Evolutionary conservation across 1,140 invertebrate genomes (phyloP), one percentile per base, ranked within the genome.

Genomic region (Charaxes varanes): DNA sequence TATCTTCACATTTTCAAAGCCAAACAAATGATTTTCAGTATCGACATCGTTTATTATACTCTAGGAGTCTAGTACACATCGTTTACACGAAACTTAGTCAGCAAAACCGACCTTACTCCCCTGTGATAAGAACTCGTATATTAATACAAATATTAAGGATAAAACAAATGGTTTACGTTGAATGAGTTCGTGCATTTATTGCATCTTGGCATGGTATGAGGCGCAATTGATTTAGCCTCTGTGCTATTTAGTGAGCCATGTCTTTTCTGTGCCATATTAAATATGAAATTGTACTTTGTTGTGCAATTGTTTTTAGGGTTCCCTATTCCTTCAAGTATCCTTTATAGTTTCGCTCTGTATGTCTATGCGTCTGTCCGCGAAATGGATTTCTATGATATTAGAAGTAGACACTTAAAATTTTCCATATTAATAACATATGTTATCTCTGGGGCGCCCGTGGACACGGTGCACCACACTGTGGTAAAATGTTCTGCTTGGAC

Each of bases 101-200:
- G 13, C 4, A 60, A 48, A 24, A 53, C 27, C 23, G 12, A 43
- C 47, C 48, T 43, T 62, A 58, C 4, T 8, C 2, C 5, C 0
- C 43, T n/a, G 45, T 37, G 26, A 49, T 60, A 63, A 32, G 36
- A 23, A 34, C 41, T 19, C 44, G 46, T 27, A 11, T 35, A 34
- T 56, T 19, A 30, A 40, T 15, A 19, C 13, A 38, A 52, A 33
- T 15, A 54, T 16, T 33, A 18, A 17, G 36, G 26, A 51, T 41
- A 51, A 43, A 56, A 69, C 55, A 69, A 72, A 72, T 64, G 52
- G 56, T 57, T 42, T 41, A 35, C 48, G 41, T 45, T 53, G 54
- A 56, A 62, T 61, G 45, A 67, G 56, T 69, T 64, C 65, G 60
- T 67, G 51, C 56, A 56, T 65, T 72, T 72, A 72, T 67, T 62